Evolutionary conservation across 1,140 invertebrate genomes (phyloP), one percentile per base, ranked within the genome.

Genomic region (Andricus grossulariae): DNA sequence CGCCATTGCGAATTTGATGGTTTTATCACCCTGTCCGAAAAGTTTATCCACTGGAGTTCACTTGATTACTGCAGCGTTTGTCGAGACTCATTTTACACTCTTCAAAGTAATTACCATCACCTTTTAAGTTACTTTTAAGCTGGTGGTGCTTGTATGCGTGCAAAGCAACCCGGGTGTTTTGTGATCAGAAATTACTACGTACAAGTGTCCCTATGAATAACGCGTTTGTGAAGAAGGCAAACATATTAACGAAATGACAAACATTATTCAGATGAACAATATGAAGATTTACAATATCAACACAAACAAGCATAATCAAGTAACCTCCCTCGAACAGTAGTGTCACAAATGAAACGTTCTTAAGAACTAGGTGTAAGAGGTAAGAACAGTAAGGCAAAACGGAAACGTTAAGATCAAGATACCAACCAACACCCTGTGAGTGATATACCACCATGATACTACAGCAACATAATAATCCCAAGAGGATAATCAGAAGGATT

Each of bases 341-440:
- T 66, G 80, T 71, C 16, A 79, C 54, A 82, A 82, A 50, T 66
- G 49, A 80, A 54, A 51, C 71, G 71, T 80, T 70, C 52, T 73
- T 80, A 74, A 71, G 71, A 78, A 81, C 16, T 83, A 80, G 57
- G 50, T 71, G 77, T 79, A 82, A 85, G 70, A 71, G 74, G 75
- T 83, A 55, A 81, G 72, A 83, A 71, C 71, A 80, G 78, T 76
- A 80, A 74, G 55, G 76, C 50, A 86, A 84, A 80, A 73, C 77
- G 70, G 79, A 78, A 77, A 81, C 73, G 79, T 86, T 86, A 83
- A 86, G 84, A 83, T 84, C 77, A 81, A 86, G 88, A 89, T 90
- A 90, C 88, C 88, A 90, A 90, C 87, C 82, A 88, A 82, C 77
- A 89, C 84, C 84, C 81, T 71, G 85, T 87, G 86, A 85, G 77